Base-by-base conservation (phyloP, 2,888 invertebrate species). In the Timema podura region DNA sequence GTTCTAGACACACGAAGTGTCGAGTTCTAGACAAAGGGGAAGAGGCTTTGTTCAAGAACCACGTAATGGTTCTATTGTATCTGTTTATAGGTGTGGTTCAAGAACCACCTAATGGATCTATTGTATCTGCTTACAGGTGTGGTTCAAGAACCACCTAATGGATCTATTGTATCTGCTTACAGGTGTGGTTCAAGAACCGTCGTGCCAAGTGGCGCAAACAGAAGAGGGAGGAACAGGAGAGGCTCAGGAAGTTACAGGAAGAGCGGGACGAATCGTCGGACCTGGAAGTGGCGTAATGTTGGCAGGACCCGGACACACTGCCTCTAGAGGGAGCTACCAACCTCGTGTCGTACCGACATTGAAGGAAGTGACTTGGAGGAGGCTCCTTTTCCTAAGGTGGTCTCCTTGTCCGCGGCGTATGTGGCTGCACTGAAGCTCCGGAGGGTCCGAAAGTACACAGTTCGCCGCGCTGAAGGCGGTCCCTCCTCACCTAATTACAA, bases 121-220 rank as follows among this genome's bases (percentile, higher is more conserved):
- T 30, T 30, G 30, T 30, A 30, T 30, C 30, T 30, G 30, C 3
- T 30, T 30, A 3, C 30, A 30, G 30, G 30, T 30, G 30, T 30
- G 30, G 30, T 30, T 30, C 30, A 30, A 30, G 30, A 3, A 30
- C 30, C 30, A 30, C 30, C 30, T 30, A 30, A 30, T 30, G 30
- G 30, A 30, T 30, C 30, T 30, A 30, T 30, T 30, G 30, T 30
- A 30, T 30, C 30, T 30, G 30, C 3, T 84, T 83, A 13, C 84
- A 96, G 96, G 96, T 96, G 11, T 96, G 96, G 96, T 96, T 96
- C 83, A 96, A 96, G 83, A 96, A 96, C 81, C 88, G 96, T 30
- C 87, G 96, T 54, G 96, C 96, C 76, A 97, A 96, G 84, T 96
- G 96, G 96, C 88, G 96, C 76, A 96, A 96, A 79, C 95, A 95